Evolutionary conservation across 1,140 invertebrate genomes (phyloP), one percentile per base, ranked within the genome.

Genomic region (Caenorhabditis briggsae): DNA sequence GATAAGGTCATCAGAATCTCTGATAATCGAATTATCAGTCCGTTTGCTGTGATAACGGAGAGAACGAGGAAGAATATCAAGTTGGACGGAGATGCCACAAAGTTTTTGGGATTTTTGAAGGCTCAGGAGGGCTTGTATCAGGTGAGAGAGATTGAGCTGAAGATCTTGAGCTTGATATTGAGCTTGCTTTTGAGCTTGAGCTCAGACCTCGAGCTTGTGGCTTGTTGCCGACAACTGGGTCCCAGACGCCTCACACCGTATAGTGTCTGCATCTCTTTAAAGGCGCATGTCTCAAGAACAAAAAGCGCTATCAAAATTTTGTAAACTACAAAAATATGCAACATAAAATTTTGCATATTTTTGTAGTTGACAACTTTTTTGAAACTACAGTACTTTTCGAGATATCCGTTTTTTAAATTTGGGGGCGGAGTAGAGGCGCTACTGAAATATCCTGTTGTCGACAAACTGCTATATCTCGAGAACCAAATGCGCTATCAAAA

Each of bases 91-190:
- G 78, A 82, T 20, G 86, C 86, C 2, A 41, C 86, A 7, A 58
- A 87, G 18, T 87, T 83, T 55, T 61, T 87, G 41, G 33, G 23
- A 16, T 50, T 87, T n/a, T 18, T 61, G 46, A 70, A 64, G n/a
- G 46, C 59, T 16, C 53, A 87, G 25, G 78, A 59, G 18, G 56
- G 43, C 11, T n/a, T 87, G 14, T 87, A 87, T 82, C 78, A 86
- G 46, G 48, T 86, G 33, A 33, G 33, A n/a, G n/a, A n/a, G n/a
- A n/a, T n/a, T n/a, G n/a, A n/a, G n/a, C n/a, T n/a, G n/a, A n/a
- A n/a, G n/a, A n/a, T n/a, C n/a, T n/a, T n/a, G n/a, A n/a, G n/a
- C n/a, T n/a, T n/a, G n/a, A n/a, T n/a, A n/a, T n/a, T n/a, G n/a
- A n/a, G n/a, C n/a, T n/a, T n/a, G n/a, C n/a, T n/a, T n/a, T n/a